Evolutionary conservation across 2,113 vertebrate genomes (phyloP).

Genomic region (Lichenostomus cassidix): DNA sequence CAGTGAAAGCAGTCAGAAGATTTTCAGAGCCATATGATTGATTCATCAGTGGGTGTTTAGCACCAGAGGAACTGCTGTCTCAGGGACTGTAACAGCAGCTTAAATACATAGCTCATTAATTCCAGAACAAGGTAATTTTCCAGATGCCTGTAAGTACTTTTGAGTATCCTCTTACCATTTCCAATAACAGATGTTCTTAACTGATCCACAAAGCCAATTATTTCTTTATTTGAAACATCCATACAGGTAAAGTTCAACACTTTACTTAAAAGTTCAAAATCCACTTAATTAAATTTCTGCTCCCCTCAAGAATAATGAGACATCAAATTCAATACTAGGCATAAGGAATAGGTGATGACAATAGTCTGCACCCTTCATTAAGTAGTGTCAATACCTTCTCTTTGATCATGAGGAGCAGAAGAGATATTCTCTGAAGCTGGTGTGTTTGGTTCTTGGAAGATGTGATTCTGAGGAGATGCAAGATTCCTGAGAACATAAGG

Average conservation of each 20-base stretch:
- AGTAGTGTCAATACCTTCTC: constrained; percentile 69
- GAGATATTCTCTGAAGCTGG: not conserved
- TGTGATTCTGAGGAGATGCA: not conserved
- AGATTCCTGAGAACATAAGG: constrained; percentile 40
- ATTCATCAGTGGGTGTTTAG: not conserved
- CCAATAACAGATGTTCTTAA: not conserved
- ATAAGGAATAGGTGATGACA: not conserved
- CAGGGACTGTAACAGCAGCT: not conserved
- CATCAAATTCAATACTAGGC: not conserved
- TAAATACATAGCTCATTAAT: not conserved
- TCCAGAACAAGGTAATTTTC: not conserved
- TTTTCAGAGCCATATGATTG: not conserved
- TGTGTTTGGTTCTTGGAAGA: constrained; percentile 28
- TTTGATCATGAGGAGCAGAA: constrained; percentile 38
- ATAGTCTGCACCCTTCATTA: not conserved
- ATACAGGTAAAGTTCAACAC: not conserved
- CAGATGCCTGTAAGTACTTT: not conserved
- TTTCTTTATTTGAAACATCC: not conserved
- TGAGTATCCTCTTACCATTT: not conserved
- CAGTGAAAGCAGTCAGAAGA: not conserved
- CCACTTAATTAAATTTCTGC: not conserved
- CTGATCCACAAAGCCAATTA: not conserved
- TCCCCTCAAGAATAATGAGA: not conserved
- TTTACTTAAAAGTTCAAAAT: not conserved
- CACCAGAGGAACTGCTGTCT: not conserved